Evolutionary conservation across 2,888 invertebrate species (phyloP).

Genomic region (Litoditis marina): DNA sequence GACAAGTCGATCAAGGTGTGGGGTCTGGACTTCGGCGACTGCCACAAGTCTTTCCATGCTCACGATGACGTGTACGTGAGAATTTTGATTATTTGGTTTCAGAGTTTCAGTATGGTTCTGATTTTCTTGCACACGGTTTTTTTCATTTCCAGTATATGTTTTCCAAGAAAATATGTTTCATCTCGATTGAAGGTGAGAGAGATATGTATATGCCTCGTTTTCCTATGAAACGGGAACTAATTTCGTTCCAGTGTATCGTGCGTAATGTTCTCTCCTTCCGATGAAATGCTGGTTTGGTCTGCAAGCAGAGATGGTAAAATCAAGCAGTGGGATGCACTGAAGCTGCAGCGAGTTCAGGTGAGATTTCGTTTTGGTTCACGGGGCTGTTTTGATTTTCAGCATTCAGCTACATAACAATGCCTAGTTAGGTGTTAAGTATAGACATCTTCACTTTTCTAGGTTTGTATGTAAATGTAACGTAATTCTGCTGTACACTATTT

Average conservation of each 20-base stretch:
- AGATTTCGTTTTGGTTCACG: not conserved
- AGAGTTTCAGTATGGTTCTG: no score
- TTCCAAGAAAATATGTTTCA: no score
- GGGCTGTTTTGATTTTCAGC: not conserved
- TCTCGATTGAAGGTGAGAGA: no score
- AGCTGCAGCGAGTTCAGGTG: conserved; percentile 78
- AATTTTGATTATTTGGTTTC: not conserved
- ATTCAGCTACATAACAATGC: no score
- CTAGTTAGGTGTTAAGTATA: no score
- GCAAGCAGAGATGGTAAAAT: conserved; percentile 83
- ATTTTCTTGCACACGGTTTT: no score
- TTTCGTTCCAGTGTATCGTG: conserved; percentile 74
- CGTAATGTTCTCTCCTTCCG: conserved; percentile 79
- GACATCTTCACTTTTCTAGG: no score
- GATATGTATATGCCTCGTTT: no score
- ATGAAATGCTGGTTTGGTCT: conserved; percentile 86
- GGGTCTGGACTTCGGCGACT: conserved; percentile 98
- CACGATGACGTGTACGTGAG: conserved; percentile 77
- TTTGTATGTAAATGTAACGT: no score
- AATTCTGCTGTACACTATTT: no score
- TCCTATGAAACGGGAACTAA: not conserved
- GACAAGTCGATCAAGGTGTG: conserved; percentile 94
- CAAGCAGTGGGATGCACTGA: conserved; percentile 95
- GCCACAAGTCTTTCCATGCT: conserved; percentile 87
- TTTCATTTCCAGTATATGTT: no score